Conservation (phyloP, 2,888 invertebrate species). For the Drosophila kanekoi region DNA sequence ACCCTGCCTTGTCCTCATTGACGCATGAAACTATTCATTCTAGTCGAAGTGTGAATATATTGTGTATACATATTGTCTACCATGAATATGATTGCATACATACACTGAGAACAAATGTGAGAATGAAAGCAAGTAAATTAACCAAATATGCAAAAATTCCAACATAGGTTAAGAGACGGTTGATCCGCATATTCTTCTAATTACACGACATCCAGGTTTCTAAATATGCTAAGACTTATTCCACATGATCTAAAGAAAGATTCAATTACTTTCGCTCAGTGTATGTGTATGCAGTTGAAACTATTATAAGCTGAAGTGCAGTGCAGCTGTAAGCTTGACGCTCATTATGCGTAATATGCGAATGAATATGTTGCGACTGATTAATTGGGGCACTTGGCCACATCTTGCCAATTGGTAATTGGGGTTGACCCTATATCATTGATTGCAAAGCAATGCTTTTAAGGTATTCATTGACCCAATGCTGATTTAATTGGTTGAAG, state of each 20-base stretch:
- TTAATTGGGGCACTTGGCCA: constrained; percentile 43
- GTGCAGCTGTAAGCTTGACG: constrained; percentile 12
- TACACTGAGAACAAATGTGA: not conserved
- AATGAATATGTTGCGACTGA: constrained; percentile 37
- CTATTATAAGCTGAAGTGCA: not conserved
- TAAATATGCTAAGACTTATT: no score
- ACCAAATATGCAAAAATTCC: no score
- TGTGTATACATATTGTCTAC: constrained; percentile 5
- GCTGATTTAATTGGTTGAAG: not conserved
- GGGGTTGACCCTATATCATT: not conserved
- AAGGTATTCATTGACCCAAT: not conserved
- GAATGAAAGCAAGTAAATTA: no score
- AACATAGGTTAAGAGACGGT: no score
- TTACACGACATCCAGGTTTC: no score
- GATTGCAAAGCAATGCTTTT: not conserved
- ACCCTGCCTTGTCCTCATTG: constrained; percentile 20
- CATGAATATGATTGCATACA: not conserved
- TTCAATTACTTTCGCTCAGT: no score
- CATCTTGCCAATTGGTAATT: constrained; percentile 27
- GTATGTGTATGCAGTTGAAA: not conserved
- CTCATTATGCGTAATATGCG: constrained; percentile 27
- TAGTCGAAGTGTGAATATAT: constrained; percentile 2
- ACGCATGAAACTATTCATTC: constrained; percentile 14
- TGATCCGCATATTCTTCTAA: no score
- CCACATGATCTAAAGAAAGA: no score